Evolutionary conservation across 2,797 vertebrate genomes (phyloP).

Genomic region (Siniperca undulata): DNA sequence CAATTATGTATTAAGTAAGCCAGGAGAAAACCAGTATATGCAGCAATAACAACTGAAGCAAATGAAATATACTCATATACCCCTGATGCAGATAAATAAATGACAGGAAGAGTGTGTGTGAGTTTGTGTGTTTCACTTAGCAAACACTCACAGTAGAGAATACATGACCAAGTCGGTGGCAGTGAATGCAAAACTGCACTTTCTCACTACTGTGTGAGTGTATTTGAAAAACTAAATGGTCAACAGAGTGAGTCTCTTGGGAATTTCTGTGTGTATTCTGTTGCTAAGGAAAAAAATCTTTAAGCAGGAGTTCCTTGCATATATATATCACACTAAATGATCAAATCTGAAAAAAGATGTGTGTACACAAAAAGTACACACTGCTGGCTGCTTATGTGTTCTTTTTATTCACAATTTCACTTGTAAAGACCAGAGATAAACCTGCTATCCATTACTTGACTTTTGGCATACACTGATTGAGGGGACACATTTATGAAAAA

Average conservation of each 20-base stretch:
- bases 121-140: conserved; percentile 4
- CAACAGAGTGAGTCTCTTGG: not conserved
- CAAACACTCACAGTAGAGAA: not conserved
- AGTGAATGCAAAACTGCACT: conserved; percentile 6
- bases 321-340: not conserved
- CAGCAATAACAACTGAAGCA: conserved; percentile 24
- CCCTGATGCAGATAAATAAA: conserved; percentile 17
- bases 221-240: not conserved
- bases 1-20: conserved; percentile 12
- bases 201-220: not conserved
- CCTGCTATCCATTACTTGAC: not conserved
- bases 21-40: conserved; percentile 18
- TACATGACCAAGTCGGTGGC: not conserved
- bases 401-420: not conserved
- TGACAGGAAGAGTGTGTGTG: conserved; percentile 6
- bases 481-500: conserved; percentile 10
- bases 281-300: not conserved
- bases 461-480: not conserved
- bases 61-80: conserved; percentile 13
- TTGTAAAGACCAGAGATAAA: not conserved
- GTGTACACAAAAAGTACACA: not conserved
- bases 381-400: not conserved
- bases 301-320: not conserved
- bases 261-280: not conserved
- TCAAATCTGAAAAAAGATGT: not conserved